Evolutionary conservation across 2,797 vertebrate genomes (phyloP).

Genomic region (Morelia viridis): DNA sequence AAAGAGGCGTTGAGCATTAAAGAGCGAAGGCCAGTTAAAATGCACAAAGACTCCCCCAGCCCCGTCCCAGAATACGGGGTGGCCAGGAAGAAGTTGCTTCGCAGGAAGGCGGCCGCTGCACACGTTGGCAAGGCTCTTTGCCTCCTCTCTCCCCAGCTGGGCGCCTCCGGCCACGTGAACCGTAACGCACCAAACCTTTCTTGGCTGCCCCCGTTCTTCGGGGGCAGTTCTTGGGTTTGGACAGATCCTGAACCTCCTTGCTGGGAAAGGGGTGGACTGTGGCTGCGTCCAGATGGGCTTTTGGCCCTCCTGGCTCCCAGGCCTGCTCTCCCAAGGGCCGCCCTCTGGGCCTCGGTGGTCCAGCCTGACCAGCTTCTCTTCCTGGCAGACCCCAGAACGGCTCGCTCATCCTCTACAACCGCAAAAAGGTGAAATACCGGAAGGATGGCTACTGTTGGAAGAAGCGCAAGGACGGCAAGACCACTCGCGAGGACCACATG

Average conservation of each 20-base stretch:
- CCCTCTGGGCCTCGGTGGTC: too few relatives aligned
- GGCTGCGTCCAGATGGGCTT: not conserved
- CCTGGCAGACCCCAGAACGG: constrained; percentile 84
- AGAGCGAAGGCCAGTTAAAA: not conserved
- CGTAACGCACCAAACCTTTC: not conserved
- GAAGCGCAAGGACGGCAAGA: constrained; percentile 89
- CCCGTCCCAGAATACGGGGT: not conserved
- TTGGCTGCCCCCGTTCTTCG: too few relatives aligned
- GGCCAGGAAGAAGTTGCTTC: not conserved
- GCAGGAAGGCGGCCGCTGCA: not conserved
- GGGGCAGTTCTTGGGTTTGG: not conserved
- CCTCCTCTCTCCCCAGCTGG: not conserved
- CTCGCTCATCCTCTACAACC: constrained; percentile 89
- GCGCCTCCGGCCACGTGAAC: not conserved
- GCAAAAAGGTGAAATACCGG: constrained; percentile 92
- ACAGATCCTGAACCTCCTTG: not conserved
- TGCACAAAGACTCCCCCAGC: too few relatives aligned
- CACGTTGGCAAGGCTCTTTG: not conserved
- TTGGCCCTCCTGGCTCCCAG: not conserved
- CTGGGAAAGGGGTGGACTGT: too few relatives aligned
- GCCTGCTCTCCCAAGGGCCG: not conserved
- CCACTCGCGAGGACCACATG: constrained; percentile 90
- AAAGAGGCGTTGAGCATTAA: not conserved
- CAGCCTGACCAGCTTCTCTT: too few relatives aligned
- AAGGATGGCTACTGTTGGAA: constrained; percentile 92